Evolutionary conservation across 2,888 invertebrate genomes (phyloP), one percentile per base, ranked within the genome.

Genomic region (Pollenia amentaria): DNA sequence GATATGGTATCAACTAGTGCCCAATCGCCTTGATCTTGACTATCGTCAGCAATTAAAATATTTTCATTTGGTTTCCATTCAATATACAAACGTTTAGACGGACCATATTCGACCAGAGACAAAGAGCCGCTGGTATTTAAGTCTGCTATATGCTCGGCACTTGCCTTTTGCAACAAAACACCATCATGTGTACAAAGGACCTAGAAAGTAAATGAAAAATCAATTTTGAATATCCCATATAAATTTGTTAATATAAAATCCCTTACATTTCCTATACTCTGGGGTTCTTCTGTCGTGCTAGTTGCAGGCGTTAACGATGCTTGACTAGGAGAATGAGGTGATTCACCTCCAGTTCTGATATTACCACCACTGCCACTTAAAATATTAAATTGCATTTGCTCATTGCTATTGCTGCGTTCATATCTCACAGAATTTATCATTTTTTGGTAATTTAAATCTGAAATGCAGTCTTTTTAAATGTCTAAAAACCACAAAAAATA

Each of bases 11-110:
- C 96, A 18, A 97, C 97, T 80, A 97, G 94, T 0, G 97, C 96
- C 97, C 97, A 97, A 42, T 93, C 93, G 90, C 97, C 97, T 90
- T 97, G 96, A 91, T 97, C 96, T 90, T 96, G 96, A 1, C 95
- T 95, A 89, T 97, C 97, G 89, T 97, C 96, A 10, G 95, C 94
- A 14, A 97, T 97, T 88, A 97, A 94, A n/a, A 93, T 93, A 81
- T 91, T 92, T 91, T 97, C 97, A 85, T 95, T 95, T 0, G 97
- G 97, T 91, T 96, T 95, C 98, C 97, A 98, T 92, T 97, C 97
- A 76, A 98, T 95, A 88, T 94, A 95, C 87, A 95, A 95, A n/a
- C 94, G 94, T 89, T 93, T 93, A 75, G 89, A 89, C 0, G 90
- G 88, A 29, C 94, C 93, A 87, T 92, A 93, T 73, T 93, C 92